Evolutionary conservation across 2,797 vertebrate genomes (phyloP), one percentile per base, ranked within the genome.

Genomic region (Crax fasciolata): DNA sequence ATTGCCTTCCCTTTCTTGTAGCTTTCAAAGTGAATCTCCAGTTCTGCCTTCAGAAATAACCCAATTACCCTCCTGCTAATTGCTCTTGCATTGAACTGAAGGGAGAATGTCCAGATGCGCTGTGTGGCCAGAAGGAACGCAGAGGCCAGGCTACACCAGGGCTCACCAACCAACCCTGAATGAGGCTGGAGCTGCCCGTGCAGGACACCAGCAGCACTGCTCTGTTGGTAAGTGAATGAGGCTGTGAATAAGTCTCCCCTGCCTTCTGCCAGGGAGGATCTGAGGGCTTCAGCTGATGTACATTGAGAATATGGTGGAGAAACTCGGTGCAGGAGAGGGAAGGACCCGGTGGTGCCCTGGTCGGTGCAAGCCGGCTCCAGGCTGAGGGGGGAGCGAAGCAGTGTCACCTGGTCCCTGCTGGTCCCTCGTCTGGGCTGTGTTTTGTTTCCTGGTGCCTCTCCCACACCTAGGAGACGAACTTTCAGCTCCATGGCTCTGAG

Each of bases 21-120:
- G 51, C 27, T 35, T 82, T 78, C 59, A 82, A 68, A 72, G 15
- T 28, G 43, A 92, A 85, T 9, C 13, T 89, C 28, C 41, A 15
- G 4, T 91, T 85, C 62, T 88, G 58, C 46, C 70, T 88, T 81
- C 43, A 80, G 83, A 68, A 91, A 78, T 90, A 78, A 80, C 66
- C 38, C 71, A 27, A 32, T 90, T 92, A 95, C n/a, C 43, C 49
- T 77, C 61, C 74, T 83, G 28, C 23, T 90, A 77, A 81, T 71
- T 90, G 86, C 43, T 71, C 74, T 71, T 52, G 20, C 25, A 13
- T 65, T 61, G 66, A 66, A 16, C 71, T 10, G 9, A 72, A 81
- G 75, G 1, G 8, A 19, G 3, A 6, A 9, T 90, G 32, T 75
- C 74, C 46, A 49, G 43, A 27, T n/a, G 46, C 12, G 30, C 13